Base-by-base conservation (phyloP, 1,140 invertebrate species). In the Mercenaria mercenaria region DNA sequence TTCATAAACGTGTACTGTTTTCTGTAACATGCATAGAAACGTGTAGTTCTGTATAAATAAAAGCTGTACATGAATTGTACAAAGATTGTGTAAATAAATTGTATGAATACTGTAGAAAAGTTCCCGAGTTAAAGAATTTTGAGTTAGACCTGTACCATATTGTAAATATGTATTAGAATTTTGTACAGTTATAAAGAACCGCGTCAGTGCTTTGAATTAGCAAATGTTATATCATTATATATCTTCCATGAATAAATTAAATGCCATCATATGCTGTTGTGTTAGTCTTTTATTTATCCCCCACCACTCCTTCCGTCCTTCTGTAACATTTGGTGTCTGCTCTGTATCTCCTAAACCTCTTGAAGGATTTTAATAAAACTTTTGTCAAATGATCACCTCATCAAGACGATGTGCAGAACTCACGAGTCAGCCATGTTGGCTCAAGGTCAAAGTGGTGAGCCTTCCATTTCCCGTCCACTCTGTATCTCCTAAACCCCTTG, bases 181-280 rank as follows among this genome's bases (percentile, higher is more conserved):
- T 67, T 79, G 76, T 79, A 79, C 76, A 79, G 76, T 52, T 56
- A 79, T 79, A 59, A 29, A 56, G 56, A 76, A 52, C n/a, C 32
- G 76, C 47, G 34, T 50, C 76, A 79, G 43, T 79, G 76, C 76
- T 79, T 79, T 52, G 13, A 52, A 59, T 26, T 79, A 79, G 76
- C 76, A 79, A 79, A 39, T n/a, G 72, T 79, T 32, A 52, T 59
- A 79, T 72, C 67, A 39, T 39, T 39, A 37, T 72, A 20, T 72
- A 79, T 79, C 76, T 79, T 79, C 76, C 32, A 79, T 79, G 76
- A 79, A 79, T 79, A 79, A 79, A 76, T 39, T 72, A 76, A 79
- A 79, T 79, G 50, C 76, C 76, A 79, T 79, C 76, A 56, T 56
- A 56, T 20, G 56, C 37, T 13, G 11, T 15, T 61, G 23, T 76